Evolutionary conservation across 1,140 invertebrate species (phyloP).

Genomic region (Sitobion miscanthi): DNA sequence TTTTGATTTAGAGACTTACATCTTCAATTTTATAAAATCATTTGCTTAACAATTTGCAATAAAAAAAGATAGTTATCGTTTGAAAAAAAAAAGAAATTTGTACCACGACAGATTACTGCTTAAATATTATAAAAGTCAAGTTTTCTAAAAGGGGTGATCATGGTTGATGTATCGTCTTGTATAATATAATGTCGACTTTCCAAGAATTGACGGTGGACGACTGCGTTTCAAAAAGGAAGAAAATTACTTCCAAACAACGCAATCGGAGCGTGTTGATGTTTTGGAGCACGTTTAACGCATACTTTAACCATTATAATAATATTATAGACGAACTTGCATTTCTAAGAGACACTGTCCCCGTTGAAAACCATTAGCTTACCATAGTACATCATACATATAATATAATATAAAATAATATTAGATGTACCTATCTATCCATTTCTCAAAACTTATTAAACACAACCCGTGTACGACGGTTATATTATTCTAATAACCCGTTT

Average conservation of each 20-base stretch:
- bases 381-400: no score
- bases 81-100: background rate
- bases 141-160: background rate
- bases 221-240: background rate
- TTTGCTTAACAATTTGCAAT: no score
- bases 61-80: background rate
- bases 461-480: background rate
- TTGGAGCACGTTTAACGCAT: background rate
- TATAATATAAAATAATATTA: background rate
- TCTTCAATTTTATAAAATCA: background rate
- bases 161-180: background rate
- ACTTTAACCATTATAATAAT: background rate
- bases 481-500: slow-evolving; percentile 17
- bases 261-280: background rate
- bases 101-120: no score
- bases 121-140: background rate
- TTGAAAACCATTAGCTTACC: background rate
- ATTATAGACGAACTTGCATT: background rate
- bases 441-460: background rate
- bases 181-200: background rate
- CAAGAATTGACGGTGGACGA: background rate
- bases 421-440: background rate
- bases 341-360: background rate
- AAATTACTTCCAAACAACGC: background rate
- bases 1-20: background rate